Percentiles rank a stretch among this genome's conserved stretches.
These are phyloP conservation scores for Lycocerus yunnanus DNA, from an alignment of 2,888 invertebrate species.

Conservation along the genomic window DNA sequence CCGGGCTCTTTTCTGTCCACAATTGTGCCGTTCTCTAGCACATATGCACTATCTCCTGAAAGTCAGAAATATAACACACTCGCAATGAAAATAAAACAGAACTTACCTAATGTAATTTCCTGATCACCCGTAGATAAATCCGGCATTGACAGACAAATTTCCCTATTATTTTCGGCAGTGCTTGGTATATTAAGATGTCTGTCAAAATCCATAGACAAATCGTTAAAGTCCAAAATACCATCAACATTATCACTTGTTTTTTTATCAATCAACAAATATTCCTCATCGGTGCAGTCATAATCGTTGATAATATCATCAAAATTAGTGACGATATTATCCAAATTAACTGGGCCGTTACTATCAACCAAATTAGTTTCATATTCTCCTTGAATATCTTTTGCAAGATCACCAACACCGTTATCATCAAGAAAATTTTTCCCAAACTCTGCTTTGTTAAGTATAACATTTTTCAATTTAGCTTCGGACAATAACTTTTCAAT, in stretches of 20 bases:
- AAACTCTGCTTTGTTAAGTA: not conserved
- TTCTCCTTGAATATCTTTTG: not conserved
- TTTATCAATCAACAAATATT: slow-evolving; percentile 2
- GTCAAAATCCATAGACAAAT: slow-evolving; percentile 42
- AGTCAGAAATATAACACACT: not conserved
- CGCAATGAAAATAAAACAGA: not conserved
- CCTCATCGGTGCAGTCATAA: slow-evolving; percentile 18
- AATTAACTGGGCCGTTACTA: slow-evolving; percentile 13
- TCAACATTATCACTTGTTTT: slow-evolving; percentile 1
- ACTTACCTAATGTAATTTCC: slow-evolving; percentile 47
- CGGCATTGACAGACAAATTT: slow-evolving; percentile 52
- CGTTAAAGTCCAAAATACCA: slow-evolving; percentile 35
- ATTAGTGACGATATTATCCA: slow-evolving; percentile 33
- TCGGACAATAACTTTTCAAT: not conserved
- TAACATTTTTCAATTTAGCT: slow-evolving; percentile 1
- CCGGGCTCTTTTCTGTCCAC: slow-evolving; percentile 46
- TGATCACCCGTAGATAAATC: slow-evolving; percentile 48
- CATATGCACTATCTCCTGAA: slow-evolving; percentile 47
- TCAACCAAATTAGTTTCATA: not conserved
- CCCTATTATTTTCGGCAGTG: slow-evolving; percentile 28
- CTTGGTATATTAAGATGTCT: slow-evolving; percentile 33
- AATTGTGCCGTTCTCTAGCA: slow-evolving; percentile 49
- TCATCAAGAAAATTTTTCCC: not conserved
- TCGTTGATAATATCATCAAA: slow-evolving; percentile 35
- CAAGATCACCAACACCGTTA: not conserved